A percentile compares a stretch with the other conserved stretches of the same genome.
phyloP scores from a whole-genome alignment of 2,888 invertebrate genomes.

The Phaonia tiefii region DNA sequence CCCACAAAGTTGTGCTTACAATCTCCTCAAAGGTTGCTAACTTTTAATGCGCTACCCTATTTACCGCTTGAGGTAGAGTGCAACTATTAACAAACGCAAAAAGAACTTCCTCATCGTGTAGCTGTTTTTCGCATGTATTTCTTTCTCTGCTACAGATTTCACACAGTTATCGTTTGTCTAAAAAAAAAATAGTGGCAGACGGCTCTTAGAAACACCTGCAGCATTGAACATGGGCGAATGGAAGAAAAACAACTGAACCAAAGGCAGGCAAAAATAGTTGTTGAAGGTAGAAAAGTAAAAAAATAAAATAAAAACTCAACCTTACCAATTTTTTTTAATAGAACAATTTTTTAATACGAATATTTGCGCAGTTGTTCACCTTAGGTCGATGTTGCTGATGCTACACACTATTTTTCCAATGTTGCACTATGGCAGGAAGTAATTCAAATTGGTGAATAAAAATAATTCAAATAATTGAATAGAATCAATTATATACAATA shows the following conservation, averaged over 20 bases:
- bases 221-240: conserved; percentile 35
- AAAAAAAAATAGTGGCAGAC: conserved; percentile 65
- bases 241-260: conserved; percentile 1
- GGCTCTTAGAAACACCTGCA: conserved; percentile 66
- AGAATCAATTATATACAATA: too few relatives aligned
- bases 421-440: too few relatives aligned
- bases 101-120: conserved; percentile 25
- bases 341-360: conserved; percentile 33
- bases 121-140: conserved; percentile 16
- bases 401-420: too few relatives aligned
- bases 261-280: conserved; percentile 5
- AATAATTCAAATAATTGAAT: too few relatives aligned
- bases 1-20: too few relatives aligned
- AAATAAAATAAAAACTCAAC: conserved; percentile 7
- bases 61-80: conserved; percentile 4
- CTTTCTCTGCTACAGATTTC: conserved; percentile 40
- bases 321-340: conserved; percentile 21
- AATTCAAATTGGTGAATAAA: too few relatives aligned
- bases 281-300: not conserved
- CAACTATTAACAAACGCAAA: not conserved
- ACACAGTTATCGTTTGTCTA: conserved; percentile 61
- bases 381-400: not conserved
- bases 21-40: conserved; percentile 5
- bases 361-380: conserved; percentile 38
- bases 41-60: not conserved